Percentiles rank a stretch among this genome's conserved stretches.
Conservation (phyloP, 2,888 invertebrate genomes). For the Andrena hattorfiana region DNA sequence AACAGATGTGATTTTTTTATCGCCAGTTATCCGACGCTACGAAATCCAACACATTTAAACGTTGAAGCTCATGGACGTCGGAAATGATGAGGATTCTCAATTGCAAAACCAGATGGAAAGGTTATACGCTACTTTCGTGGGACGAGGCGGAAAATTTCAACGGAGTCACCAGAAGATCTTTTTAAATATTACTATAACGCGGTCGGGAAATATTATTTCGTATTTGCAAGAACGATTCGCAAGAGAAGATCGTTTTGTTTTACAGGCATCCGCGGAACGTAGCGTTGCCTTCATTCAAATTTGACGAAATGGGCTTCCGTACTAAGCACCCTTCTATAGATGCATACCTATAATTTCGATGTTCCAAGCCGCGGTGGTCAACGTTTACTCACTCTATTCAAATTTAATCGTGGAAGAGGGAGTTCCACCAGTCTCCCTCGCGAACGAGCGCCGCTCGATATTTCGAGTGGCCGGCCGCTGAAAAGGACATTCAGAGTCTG, state of each 20-base stretch:
- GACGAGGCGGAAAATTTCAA: not conserved
- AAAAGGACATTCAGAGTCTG: constrained; percentile 50
- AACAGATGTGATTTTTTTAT: not conserved
- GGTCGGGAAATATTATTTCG: not conserved
- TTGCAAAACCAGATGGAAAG: not conserved
- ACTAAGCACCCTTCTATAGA: not conserved
- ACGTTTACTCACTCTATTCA: constrained; percentile 4
- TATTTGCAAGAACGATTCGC: no score
- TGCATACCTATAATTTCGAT: not conserved
- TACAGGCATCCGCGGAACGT: no score
- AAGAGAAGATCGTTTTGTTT: no score
- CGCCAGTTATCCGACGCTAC: not conserved
- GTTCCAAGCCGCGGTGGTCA: not conserved
- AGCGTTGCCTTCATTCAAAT: not conserved
- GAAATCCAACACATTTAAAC: not conserved
- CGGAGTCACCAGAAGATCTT: not conserved
- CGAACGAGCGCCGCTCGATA: constrained; percentile 18
- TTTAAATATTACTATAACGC: not conserved
- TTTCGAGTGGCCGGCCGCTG: constrained; percentile 34
- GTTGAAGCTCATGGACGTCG: not conserved
- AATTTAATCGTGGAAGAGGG: not conserved
- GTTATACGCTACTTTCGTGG: not conserved
- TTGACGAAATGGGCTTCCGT: not conserved
- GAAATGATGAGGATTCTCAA: not conserved
- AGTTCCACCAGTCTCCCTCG: not conserved